These are phyloP conservation scores for Pseudonaja textilis DNA, from an alignment of 2,113 vertebrate genomes.

Conservation along the genomic window DNA sequence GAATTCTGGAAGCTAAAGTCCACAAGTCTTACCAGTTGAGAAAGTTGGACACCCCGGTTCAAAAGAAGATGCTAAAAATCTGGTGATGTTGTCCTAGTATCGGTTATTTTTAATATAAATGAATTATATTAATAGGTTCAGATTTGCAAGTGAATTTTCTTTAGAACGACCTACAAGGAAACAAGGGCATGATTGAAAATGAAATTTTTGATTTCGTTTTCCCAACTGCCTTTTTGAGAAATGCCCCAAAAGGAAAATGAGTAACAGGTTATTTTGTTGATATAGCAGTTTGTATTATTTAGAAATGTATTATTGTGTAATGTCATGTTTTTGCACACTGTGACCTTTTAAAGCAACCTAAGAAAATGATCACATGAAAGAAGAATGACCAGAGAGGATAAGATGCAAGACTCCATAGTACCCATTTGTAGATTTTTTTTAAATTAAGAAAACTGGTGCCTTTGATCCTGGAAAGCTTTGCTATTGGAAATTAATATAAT, in stretches of 20 bases:
- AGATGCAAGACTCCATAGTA: background rate
- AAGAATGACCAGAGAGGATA: background rate
- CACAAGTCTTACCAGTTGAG: too few relatives aligned
- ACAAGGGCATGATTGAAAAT: background rate
- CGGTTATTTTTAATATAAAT: background rate
- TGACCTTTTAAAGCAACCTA: slow-evolving; percentile 28
- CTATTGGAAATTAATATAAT: background rate
- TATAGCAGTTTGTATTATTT: rapidly evolving
- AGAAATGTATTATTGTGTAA: background rate
- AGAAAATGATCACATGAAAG: background rate
- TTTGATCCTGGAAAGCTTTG: background rate
- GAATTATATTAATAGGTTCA: background rate
- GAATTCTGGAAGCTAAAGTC: too few relatives aligned
- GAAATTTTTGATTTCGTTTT: background rate
- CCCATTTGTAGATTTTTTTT: background rate
- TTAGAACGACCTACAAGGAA: background rate
- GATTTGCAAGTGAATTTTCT: background rate
- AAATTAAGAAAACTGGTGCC: background rate
- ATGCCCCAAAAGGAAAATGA: background rate
- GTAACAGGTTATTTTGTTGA: background rate
- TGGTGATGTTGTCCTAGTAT: background rate
- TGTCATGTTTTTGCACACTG: background rate
- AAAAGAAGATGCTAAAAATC: background rate
- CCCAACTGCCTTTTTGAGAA: slow-evolving; percentile 4
- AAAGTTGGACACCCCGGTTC: background rate